Conservation (phyloP, 2,113 vertebrate species). For the Ictalurus punctatus region DNA sequence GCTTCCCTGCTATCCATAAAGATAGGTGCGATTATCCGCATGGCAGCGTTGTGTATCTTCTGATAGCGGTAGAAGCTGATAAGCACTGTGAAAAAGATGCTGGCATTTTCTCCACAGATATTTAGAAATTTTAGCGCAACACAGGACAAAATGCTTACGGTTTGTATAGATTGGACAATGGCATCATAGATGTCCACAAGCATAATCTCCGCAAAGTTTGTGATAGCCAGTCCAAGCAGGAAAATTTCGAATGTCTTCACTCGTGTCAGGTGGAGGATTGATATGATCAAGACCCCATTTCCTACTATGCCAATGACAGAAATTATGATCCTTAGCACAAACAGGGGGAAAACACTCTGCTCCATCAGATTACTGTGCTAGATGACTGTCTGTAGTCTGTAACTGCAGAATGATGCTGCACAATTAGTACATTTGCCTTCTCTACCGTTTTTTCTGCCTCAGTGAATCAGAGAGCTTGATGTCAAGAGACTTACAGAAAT, state of each 20-base stretch:
- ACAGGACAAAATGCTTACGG: constrained; percentile 42
- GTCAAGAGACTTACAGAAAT: constrained; percentile 43
- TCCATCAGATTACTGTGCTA: constrained; percentile 49
- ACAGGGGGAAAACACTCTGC: constrained; percentile 16
- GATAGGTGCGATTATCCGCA: constrained; percentile 57
- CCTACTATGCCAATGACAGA: constrained; percentile 65
- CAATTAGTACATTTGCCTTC: constrained; percentile 10
- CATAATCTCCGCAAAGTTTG: constrained; percentile 71
- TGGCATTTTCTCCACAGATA: constrained; percentile 61
- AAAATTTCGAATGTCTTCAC: constrained; percentile 73
- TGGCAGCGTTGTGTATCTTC: constrained; percentile 66
- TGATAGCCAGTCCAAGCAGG: constrained; percentile 63
- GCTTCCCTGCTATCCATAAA: constrained; percentile 62
- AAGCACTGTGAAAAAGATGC: constrained; percentile 73
- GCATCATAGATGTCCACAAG: constrained; percentile 66
- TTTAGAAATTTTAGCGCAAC: constrained; percentile 62
- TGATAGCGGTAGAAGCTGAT: constrained; percentile 73
- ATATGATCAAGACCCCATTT: constrained; percentile 64
- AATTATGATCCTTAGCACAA: constrained; percentile 57
- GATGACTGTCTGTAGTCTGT: neutral
- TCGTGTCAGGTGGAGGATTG: constrained; percentile 49
- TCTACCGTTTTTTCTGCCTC: constrained; percentile 49
- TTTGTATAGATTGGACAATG: neutral
- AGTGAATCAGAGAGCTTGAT: constrained; percentile 52
- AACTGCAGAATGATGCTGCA: constrained; percentile 4